Percentiles rank a stretch among this genome's conserved stretches.
These are phyloP conservation scores for Pomacea canaliculata DNA, from an alignment of 2,888 invertebrate species.

Conservation along the genomic window DNA sequence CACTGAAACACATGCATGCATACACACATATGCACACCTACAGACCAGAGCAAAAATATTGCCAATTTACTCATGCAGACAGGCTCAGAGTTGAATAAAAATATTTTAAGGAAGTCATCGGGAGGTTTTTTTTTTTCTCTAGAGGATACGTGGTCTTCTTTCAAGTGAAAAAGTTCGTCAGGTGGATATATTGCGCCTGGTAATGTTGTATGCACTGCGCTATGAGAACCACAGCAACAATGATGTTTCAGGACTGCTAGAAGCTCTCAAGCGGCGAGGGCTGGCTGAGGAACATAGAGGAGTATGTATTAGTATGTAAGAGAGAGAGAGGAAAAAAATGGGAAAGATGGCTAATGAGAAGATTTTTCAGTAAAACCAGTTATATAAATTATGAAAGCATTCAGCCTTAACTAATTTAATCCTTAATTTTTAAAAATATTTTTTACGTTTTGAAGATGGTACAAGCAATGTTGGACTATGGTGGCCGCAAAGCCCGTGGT, in stretches of 20 bases:
- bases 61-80: no score
- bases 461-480: conserved; percentile 83
- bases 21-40: no score
- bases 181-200: conserved; percentile 87
- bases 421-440: no score
- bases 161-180: conserved; percentile 80
- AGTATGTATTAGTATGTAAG: conserved; percentile 50
- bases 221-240: conserved; percentile 90
- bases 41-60: no score
- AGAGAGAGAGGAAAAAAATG: no score
- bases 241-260: conserved; percentile 82
- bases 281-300: conserved; percentile 75
- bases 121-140: conserved; percentile 41
- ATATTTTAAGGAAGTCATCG: no score
- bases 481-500: conserved; percentile 84
- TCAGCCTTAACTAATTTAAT: no score
- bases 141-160: conserved; percentile 85
- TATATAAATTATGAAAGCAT: no score
- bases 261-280: conserved; percentile 80
- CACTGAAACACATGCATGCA: no score
- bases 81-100: no score
- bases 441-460: conserved; percentile 71
- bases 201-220: conserved; percentile 91
- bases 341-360: no score
- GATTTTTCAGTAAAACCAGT: no score